phyloP scores from a whole-genome alignment of 2,797 vertebrate species.

The Periophthalmus magnuspinnatus region DNA sequence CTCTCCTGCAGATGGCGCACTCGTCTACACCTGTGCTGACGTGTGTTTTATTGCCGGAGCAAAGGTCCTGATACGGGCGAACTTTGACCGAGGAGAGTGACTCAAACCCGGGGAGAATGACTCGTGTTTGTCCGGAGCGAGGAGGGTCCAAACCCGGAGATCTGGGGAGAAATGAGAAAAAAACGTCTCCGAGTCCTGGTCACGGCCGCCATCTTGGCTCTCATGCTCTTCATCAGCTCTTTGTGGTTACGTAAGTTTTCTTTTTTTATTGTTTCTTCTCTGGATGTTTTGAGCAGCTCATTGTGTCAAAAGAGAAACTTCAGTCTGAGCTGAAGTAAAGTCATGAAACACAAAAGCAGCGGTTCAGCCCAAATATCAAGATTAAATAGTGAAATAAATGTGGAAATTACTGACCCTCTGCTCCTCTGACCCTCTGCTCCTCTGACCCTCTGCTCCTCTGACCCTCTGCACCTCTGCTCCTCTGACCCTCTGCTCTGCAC shows the following conservation, averaged over 20 bases:
- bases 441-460: too few relatives aligned
- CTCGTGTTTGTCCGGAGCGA: not conserved
- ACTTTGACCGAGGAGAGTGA: not conserved
- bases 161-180: not conserved
- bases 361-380: too few relatives aligned
- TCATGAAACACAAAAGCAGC: too few relatives aligned
- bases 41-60: not conserved
- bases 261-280: not conserved
- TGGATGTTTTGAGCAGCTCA: not conserved
- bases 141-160: not conserved
- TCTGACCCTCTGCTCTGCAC: too few relatives aligned
- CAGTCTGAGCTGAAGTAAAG: not conserved
- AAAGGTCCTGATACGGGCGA: not conserved
- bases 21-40: not conserved
- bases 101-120: not conserved
- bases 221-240: conserved; percentile 8
- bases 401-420: too few relatives aligned
- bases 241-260: conserved; percentile 3
- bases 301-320: not conserved
- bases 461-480: too few relatives aligned
- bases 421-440: too few relatives aligned
- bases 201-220: conserved; percentile 11
- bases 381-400: too few relatives aligned
- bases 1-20: not conserved
- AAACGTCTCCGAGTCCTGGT: not conserved